These are phyloP conservation scores for Belgica antarctica DNA, from an alignment of 2,888 invertebrate species.

Conservation along the genomic window DNA sequence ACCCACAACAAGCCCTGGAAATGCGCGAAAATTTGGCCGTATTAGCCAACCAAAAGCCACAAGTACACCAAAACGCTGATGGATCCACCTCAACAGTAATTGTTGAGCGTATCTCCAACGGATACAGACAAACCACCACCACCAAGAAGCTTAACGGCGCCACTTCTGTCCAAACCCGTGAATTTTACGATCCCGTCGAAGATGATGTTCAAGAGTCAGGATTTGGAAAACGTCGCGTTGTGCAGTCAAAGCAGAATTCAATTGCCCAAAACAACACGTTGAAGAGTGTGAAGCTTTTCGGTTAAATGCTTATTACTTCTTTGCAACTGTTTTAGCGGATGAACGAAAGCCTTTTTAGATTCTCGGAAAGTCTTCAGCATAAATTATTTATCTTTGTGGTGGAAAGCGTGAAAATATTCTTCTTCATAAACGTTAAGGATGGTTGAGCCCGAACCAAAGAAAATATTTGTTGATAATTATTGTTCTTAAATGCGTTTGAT, in stretches of 20 bases:
- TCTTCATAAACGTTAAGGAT: no score
- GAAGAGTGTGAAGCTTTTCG: constrained; percentile 41
- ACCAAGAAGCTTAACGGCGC: constrained; percentile 39
- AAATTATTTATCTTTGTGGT: neutral
- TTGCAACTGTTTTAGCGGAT: neutral
- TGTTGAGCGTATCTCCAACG: constrained; percentile 34
- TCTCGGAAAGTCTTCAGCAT: neutral
- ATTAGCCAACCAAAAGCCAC: constrained; percentile 6
- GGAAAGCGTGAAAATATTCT: neutral
- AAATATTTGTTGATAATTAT: constrained; percentile 34
- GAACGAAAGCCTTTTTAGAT: neutral
- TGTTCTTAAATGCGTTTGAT: constrained; percentile 36
- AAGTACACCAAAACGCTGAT: constrained; percentile 30
- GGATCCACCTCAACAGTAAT: constrained; percentile 35
- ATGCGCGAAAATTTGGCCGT: constrained; percentile 32
- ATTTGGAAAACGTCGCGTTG: constrained; percentile 15
- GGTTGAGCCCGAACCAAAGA: neutral
- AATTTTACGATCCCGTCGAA: constrained; percentile 35
- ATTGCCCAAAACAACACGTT: constrained; percentile 29
- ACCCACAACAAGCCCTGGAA: constrained; percentile 36
- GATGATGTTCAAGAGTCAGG: constrained; percentile 16
- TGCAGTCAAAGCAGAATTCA: constrained; percentile 35
- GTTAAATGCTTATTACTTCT: neutral
- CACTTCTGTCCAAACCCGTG: constrained; percentile 33
- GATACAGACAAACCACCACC: constrained; percentile 41